phyloP scores from a whole-genome alignment of 2,113 vertebrate species.

The Hippolais icterina region DNA sequence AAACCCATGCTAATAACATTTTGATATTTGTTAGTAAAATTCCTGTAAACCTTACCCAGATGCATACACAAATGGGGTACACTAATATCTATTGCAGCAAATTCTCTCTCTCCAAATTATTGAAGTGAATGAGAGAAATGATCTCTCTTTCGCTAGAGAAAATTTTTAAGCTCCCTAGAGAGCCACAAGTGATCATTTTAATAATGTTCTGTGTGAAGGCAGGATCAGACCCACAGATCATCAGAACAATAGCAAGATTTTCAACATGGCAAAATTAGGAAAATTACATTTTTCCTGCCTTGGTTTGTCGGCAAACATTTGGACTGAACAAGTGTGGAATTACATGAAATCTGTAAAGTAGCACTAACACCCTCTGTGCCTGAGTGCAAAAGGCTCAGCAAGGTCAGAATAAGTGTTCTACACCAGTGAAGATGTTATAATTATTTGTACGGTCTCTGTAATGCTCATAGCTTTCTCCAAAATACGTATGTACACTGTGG shows the following conservation, averaged over 20 bases:
- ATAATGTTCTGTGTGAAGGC: neutral
- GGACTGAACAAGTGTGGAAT: neutral
- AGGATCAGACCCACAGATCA: neutral
- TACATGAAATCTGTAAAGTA: neutral
- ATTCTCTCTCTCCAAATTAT: neutral
- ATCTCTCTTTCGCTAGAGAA: neutral
- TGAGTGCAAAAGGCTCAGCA: neutral
- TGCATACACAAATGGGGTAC: neutral
- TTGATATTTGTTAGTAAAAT: neutral
- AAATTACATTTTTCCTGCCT: neutral
- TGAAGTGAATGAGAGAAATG: neutral
- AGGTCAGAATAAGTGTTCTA: neutral
- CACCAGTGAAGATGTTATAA: neutral
- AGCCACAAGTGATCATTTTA: neutral
- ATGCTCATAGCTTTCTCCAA: neutral
- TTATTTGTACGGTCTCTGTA: neutral
- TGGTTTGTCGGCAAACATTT: neutral
- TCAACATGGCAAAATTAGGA: neutral
- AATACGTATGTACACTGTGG: accelerated
- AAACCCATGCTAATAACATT: neutral
- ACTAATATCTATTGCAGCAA: neutral
- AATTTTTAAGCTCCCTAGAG: neutral
- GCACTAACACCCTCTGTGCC: neutral
- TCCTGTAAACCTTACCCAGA: neutral
- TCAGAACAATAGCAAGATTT: neutral